These are phyloP conservation scores for Palythoa caribaeorum DNA, from an alignment of 92 coral and sea anemone genomes.

Conservation along the genomic window DNA sequence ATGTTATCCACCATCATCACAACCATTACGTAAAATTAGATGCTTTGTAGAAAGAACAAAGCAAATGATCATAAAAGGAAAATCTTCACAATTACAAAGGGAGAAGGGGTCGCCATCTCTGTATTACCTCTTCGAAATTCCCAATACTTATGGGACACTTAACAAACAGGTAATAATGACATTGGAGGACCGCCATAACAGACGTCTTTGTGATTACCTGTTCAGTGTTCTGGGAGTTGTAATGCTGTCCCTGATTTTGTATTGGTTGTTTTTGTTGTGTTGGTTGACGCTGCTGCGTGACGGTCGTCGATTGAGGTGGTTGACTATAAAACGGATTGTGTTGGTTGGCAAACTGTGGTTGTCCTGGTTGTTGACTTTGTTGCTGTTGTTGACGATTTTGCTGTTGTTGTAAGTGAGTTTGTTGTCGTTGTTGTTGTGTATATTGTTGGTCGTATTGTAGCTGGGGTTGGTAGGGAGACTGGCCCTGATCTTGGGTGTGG, in stretches of 20 bases:
- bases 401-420: slow-evolving; percentile 4
- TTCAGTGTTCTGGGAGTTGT: slow-evolving; percentile 7
- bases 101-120: too few species aligned
- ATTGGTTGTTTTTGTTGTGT: background rate
- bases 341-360: background rate
- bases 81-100: background rate
- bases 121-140: too few species aligned
- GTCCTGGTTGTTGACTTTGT: slow-evolving; percentile 4
- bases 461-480: background rate
- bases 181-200: background rate
- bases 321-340: slow-evolving; percentile 28
- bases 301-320: background rate
- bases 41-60: too few species aligned
- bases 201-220: background rate
- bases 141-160: too few species aligned
- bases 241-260: slow-evolving; percentile 28
- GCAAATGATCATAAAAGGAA: background rate
- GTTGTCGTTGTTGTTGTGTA: slow-evolving; percentile 3
- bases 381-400: background rate
- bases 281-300: background rate
- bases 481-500: slow-evolving; percentile 8
- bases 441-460: slow-evolving; percentile 21
- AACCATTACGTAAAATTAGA: background rate
- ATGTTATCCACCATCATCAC: background rate
- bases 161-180: background rate